Evolutionary conservation across 2,888 invertebrate species (phyloP), one percentile per base, ranked within the genome.

Genomic region (Drosophila trichaetosa): DNA sequence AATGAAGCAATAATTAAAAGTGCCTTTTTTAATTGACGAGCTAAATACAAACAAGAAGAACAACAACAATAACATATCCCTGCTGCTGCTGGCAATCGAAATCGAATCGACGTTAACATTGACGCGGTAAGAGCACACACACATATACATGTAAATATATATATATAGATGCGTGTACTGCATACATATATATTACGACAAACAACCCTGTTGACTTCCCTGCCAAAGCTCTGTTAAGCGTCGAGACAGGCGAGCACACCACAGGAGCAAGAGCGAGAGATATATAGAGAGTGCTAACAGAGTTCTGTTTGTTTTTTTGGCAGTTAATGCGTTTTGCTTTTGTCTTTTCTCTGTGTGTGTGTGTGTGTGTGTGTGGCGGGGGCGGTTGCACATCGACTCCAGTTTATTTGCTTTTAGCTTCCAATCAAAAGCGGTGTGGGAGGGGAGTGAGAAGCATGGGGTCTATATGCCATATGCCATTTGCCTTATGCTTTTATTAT

Each of bases 1-100:
- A 74, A 84, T 82, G 73, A 82, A 85, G 87, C 85, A 85, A 87
- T 85, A 85, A 85, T 85, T 82, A 85, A 85, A 87, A 85, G 87
- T 86, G 86, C 88, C 86, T 82, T 86, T 85, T 77, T 88, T 83
- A 86, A 86, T 86, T 88, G 79, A 78, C 73, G 76, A 80, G 64
- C 69, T 65, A 76, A 70, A 69, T 46, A 63, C 46, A 65, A 79
- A 73, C 65, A 76, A 61, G 36, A 68, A 59, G 51, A 63, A 67
- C 38, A 59, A 66, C 27, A 69, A 53, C 40, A 76, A 57, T 38
- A 54, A 62, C 54, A 59, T 53, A 59, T 36, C 62, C 60, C 33
- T 57, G 42, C 72, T 64, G 60, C 69, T 67, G 70, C 67, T 73
- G 72, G 76, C 77, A 85, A 77, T 85, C 81, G 80, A 81, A 84